Percentiles rank a stretch among this genome's conserved stretches.
Conservation (phyloP, 2,113 vertebrate species). For the Acinonyx jubatus region DNA sequence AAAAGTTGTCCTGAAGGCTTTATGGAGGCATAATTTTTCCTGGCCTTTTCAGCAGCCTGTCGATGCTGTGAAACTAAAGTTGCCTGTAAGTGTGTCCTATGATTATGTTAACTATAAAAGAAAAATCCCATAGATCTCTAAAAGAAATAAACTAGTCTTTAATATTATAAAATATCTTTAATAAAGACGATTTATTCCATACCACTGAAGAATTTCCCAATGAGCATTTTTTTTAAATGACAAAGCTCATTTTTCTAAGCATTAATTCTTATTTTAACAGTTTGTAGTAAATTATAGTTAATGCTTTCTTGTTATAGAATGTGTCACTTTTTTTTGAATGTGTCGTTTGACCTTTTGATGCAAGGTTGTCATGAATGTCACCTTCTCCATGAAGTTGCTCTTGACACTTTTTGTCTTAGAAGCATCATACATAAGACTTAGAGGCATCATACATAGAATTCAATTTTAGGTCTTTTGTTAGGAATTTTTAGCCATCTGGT, state of each 20-base stretch:
- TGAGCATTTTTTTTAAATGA: neutral
- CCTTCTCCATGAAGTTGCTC: neutral
- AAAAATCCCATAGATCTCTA: neutral
- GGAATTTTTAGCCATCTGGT: neutral
- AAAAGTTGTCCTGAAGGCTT: constrained; percentile 89
- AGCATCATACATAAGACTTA: neutral
- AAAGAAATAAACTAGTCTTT: neutral
- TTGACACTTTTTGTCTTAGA: neutral
- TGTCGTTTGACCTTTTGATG: neutral
- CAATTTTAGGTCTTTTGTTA: neutral
- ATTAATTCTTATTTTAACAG: neutral
- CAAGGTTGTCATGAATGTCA: neutral
- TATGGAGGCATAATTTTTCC: constrained; percentile 93
- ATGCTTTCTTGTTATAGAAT: neutral
- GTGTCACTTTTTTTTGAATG: neutral
- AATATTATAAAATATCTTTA: constrained; percentile 24
- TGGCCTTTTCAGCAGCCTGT: constrained; percentile 97
- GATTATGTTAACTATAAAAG: constrained; percentile 2
- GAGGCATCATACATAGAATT: neutral
- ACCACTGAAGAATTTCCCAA: neutral
- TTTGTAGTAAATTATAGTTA: neutral
- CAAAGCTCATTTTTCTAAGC: neutral
- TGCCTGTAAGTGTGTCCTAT: constrained; percentile 90
- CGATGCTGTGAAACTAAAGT: constrained; percentile 91
- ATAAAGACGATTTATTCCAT: neutral